These are phyloP conservation scores for Molossus alvarezi DNA, from an alignment of 2,797 vertebrate species.

Conservation along the genomic window DNA sequence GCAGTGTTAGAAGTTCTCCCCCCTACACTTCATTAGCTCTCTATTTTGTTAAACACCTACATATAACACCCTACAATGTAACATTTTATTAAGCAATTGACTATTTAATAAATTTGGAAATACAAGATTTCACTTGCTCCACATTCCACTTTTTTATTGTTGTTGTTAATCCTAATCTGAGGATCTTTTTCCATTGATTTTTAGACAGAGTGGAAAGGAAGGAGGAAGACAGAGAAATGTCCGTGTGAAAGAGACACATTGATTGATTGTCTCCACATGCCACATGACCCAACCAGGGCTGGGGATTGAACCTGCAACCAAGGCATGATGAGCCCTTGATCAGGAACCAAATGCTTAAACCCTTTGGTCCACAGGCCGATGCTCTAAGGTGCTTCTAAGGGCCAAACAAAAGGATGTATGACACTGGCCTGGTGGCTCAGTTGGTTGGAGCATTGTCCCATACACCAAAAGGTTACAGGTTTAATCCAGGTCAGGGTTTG, in stretches of 20 bases:
- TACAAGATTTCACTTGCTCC: constrained; percentile 44
- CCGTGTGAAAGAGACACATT: no score
- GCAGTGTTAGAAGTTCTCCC: background rate
- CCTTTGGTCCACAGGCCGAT: no score
- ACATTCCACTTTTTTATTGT: background rate
- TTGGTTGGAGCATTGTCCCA: background rate
- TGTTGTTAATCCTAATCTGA: no score
- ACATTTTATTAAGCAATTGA: constrained; percentile 45
- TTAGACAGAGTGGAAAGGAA: no score
- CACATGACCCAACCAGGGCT: no score
- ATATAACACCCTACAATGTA: background rate
- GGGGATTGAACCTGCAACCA: no score
- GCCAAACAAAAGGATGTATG: constrained; percentile 7
- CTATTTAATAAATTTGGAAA: constrained; percentile 43
- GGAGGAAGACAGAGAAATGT: no score
- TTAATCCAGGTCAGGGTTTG: background rate
- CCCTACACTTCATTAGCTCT: background rate
- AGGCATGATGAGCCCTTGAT: no score
- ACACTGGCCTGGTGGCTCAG: background rate
- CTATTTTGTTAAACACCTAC: background rate
- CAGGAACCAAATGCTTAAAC: no score
- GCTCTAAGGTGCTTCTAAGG: background rate
- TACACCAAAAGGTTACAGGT: background rate
- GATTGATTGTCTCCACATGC: no score
- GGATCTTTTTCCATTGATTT: no score